Evolutionary conservation across 2,113 vertebrate species (phyloP).

Genomic region (Procapra przewalskii): DNA sequence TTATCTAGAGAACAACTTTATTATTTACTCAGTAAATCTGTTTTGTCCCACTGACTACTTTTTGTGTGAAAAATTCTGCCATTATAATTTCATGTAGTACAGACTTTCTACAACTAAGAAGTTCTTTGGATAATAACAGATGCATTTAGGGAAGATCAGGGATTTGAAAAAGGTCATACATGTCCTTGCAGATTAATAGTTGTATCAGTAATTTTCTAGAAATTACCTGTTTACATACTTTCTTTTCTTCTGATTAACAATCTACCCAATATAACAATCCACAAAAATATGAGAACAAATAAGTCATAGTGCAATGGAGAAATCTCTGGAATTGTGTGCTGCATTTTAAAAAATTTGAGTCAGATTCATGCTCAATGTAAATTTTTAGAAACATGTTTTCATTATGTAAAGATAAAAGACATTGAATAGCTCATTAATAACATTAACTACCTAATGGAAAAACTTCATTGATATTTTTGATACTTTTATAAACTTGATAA

Average conservation of each 20-base stretch:
- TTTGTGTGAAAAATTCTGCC: neutral
- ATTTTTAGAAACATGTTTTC: neutral
- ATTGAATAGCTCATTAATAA: neutral
- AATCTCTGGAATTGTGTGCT: neutral
- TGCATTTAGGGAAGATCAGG: neutral
- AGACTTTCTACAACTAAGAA: neutral
- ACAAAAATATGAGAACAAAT: neutral
- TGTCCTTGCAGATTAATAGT: conserved; percentile 10
- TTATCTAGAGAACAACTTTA: neutral
- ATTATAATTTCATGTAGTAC: neutral
- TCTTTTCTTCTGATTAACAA: neutral
- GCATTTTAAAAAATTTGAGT: neutral
- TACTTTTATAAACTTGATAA: neutral
- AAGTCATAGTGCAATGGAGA: neutral
- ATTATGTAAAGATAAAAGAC: neutral
- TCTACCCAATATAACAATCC: neutral
- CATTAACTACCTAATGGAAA: neutral
- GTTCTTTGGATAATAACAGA: neutral
- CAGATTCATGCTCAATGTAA: neutral
- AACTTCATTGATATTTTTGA: neutral
- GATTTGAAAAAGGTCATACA: neutral
- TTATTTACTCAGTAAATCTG: neutral
- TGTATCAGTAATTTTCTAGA: neutral
- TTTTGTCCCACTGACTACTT: neutral
- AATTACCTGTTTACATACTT: neutral